phyloP scores from a whole-genome alignment of 2,888 invertebrate genomes.

The Pheosia tremula region DNA sequence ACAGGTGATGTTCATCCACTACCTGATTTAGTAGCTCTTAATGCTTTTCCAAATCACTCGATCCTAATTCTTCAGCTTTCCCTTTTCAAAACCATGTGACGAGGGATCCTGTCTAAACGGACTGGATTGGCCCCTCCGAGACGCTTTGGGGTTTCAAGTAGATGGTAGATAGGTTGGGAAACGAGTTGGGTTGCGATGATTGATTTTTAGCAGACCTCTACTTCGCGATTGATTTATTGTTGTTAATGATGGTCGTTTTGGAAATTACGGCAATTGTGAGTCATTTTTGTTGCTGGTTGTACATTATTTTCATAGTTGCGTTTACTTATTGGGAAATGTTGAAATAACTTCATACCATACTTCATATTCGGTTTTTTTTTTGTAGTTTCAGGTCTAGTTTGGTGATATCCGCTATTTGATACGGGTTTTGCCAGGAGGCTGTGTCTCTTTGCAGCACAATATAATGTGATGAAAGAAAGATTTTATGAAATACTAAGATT shows the following conservation, averaged over 20 bases:
- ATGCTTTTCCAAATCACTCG: slow-evolving; percentile 71
- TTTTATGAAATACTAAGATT: no score
- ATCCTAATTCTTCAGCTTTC: slow-evolving; percentile 69
- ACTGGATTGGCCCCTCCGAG: slow-evolving; percentile 53
- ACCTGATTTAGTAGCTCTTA: slow-evolving; percentile 78
- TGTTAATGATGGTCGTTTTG: slow-evolving; percentile 29
- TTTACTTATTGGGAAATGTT: no score
- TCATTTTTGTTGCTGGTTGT: not conserved
- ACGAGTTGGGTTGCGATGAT: slow-evolving; percentile 61
- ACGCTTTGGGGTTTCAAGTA: slow-evolving; percentile 51
- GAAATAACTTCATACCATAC: no score
- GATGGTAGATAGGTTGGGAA: slow-evolving; percentile 46
- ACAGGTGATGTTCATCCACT: slow-evolving; percentile 70
- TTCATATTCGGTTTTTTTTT: no score
- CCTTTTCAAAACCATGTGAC: slow-evolving; percentile 77
- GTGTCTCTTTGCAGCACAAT: no score
- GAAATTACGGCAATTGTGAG: not conserved
- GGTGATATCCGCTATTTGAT: no score
- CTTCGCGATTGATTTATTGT: slow-evolving; percentile 48
- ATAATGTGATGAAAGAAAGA: no score
- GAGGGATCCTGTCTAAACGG: slow-evolving; percentile 55
- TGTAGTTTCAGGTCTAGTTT: no score
- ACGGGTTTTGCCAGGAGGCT: no score
- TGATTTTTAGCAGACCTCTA: slow-evolving; percentile 55
- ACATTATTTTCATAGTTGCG: no score